phyloP scores from a whole-genome alignment of 1,140 invertebrate genomes.

The Drosophila tristis region DNA sequence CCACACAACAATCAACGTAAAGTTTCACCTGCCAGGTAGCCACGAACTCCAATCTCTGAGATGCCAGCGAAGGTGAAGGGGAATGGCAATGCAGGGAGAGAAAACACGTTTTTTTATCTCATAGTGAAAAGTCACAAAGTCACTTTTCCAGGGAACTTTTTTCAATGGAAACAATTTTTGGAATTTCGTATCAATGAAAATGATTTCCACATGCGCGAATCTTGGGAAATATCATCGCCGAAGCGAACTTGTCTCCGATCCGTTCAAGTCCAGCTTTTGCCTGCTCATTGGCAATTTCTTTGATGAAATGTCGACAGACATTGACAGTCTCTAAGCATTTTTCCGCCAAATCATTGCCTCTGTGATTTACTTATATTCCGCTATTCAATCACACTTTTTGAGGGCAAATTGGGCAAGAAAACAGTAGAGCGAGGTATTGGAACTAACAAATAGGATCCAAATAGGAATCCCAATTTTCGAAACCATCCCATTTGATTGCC shows the following conservation, averaged over 20 bases:
- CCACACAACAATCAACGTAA: slow-evolving; percentile 27
- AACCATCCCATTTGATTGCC: background rate
- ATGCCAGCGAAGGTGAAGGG: slow-evolving; percentile 30
- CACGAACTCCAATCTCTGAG: slow-evolving; percentile 27
- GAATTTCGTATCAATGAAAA: slow-evolving; percentile 29
- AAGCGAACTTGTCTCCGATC: slow-evolving; percentile 19
- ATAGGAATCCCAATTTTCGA: background rate
- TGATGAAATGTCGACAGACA: slow-evolving; percentile 42
- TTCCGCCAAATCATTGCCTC: slow-evolving; percentile 43
- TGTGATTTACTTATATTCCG: slow-evolving; percentile 11
- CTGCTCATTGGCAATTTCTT: slow-evolving; percentile 40
- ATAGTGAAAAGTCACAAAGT: slow-evolving; percentile 72
- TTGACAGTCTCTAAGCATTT: slow-evolving; percentile 40
- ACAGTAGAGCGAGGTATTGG: slow-evolving; percentile 7
- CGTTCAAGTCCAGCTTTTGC: slow-evolving; percentile 38
- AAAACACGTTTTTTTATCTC: slow-evolving; percentile 74
- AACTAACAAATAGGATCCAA: slow-evolving; percentile 1
- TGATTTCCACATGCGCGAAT: slow-evolving; percentile 11
- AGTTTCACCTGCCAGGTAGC: slow-evolving; percentile 56
- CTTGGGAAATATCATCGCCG: slow-evolving; percentile 25
- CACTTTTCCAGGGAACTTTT: slow-evolving; percentile 61
- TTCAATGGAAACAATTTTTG: slow-evolving; percentile 34
- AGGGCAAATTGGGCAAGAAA: slow-evolving; percentile 30
- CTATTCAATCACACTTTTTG: slow-evolving; percentile 13
- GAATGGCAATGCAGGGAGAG: slow-evolving; percentile 18